phyloP scores from a whole-genome alignment of 2,113 vertebrate genomes.

The Machaerirhynchus nigripectus region DNA sequence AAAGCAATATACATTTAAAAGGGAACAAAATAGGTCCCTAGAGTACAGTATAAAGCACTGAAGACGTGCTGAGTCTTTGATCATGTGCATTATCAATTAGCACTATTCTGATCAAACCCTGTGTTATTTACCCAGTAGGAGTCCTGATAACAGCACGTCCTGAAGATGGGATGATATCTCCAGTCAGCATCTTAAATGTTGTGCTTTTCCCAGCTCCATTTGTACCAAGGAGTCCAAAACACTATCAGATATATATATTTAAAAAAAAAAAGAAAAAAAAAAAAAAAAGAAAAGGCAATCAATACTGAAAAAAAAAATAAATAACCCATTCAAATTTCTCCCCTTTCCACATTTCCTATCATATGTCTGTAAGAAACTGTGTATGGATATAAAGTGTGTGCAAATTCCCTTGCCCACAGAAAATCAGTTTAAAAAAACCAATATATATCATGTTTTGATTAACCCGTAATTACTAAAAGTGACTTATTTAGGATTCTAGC shows the following conservation, averaged over 20 bases:
- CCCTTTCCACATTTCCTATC: not conserved
- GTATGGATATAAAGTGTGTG: not conserved
- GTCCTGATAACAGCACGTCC: conserved; percentile 63
- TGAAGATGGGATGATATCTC: conserved; percentile 72
- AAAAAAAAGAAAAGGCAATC: not conserved
- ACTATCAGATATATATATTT: conserved; percentile 56
- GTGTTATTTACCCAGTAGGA: conserved; percentile 62
- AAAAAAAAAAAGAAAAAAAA: not conserved
- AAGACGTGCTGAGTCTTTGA: not conserved
- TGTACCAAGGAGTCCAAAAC: conserved; percentile 89
- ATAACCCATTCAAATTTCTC: not conserved
- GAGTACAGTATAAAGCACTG: not conserved
- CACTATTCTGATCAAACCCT: not conserved
- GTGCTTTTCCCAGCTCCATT: conserved; percentile 94
- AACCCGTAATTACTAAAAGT: not conserved
- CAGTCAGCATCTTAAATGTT: conserved; percentile 89
- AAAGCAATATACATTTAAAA: not conserved
- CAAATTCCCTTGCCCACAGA: not conserved
- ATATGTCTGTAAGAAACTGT: not conserved
- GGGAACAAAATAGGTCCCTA: not conserved
- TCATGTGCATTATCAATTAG: not conserved
- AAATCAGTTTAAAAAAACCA: fast-evolving
- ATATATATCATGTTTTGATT: not conserved
- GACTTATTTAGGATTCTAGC: not conserved
- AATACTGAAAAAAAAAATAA: not conserved